Conservation (phyloP, 2,797 vertebrate genomes). For the Hemitrygon akajei region DNA sequence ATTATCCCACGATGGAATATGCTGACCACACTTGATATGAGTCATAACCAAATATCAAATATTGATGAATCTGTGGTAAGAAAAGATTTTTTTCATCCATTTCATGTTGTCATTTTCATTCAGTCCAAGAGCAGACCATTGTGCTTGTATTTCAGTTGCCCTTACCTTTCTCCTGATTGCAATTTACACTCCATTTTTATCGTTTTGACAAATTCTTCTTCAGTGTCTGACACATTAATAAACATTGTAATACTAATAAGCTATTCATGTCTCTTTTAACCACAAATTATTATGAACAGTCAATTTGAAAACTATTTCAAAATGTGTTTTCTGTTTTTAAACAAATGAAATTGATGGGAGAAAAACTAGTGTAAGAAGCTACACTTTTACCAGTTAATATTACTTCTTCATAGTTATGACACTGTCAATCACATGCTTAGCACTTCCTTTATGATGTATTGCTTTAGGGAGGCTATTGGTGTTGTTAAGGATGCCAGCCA, state of each 20-base stretch:
- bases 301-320: not conserved
- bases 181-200: not conserved
- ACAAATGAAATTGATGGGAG: not conserved
- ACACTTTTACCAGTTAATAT: too few relatives aligned
- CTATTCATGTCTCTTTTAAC: not conserved
- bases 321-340: not conserved
- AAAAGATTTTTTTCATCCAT: too few relatives aligned
- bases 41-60: conserved; percentile 75
- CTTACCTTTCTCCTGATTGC: not conserved
- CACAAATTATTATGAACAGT: not conserved
- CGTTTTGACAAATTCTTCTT: not conserved
- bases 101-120: not conserved
- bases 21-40: conserved; percentile 92
- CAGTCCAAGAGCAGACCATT: not conserved
- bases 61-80: conserved; percentile 84
- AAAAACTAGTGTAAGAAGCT: not conserved
- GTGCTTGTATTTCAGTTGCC: not conserved
- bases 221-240: not conserved
- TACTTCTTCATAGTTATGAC: too few relatives aligned
- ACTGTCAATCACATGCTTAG: too few relatives aligned
- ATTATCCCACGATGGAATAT: conserved; percentile 82
- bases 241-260: too few relatives aligned
- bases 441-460: too few relatives aligned
- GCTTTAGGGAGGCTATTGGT: too few relatives aligned
- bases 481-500: too few relatives aligned